These are phyloP conservation scores for Petaurus breviceps DNA, from an alignment of 2,113 vertebrate species.

Conservation along the genomic window DNA sequence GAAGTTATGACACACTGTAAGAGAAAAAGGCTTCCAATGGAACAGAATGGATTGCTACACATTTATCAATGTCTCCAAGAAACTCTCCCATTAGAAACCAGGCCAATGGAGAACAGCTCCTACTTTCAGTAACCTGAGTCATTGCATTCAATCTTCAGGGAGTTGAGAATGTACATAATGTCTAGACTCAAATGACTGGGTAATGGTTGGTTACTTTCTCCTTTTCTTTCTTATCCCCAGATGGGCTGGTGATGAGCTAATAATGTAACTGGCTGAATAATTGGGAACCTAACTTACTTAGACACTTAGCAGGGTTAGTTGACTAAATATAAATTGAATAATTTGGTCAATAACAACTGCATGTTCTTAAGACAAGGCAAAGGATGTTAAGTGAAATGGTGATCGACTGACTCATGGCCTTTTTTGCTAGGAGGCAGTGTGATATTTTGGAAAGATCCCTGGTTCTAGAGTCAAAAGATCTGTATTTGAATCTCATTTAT, in stretches of 20 bases:
- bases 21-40: constrained; percentile 56
- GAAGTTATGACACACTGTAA: constrained; percentile 23
- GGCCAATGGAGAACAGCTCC: constrained; percentile 16
- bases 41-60: constrained; percentile 35
- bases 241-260: background rate
- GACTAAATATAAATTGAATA: constrained; percentile 37
- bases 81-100: constrained; percentile 2
- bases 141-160: constrained; percentile 12
- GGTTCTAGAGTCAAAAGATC: background rate
- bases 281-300: constrained; percentile 36
- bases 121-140: constrained; percentile 30
- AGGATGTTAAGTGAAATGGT: no score
- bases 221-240: constrained; percentile 23
- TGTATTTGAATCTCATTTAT: background rate
- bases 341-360: constrained; percentile 4
- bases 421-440: background rate
- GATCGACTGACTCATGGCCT: background rate
- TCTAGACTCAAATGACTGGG: background rate
- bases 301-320: constrained; percentile 21
- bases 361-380: background rate
- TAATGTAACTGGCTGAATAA: constrained; percentile 22
- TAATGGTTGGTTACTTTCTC: constrained; percentile 6
- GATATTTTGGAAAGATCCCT: background rate
- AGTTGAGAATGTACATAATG: rapidly evolving
- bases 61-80: constrained; percentile 21